A percentile compares a stretch with the other conserved stretches of the same genome.
phyloP scores from a whole-genome alignment of 2,888 invertebrate genomes.

The Sarcophaga variegata region DNA sequence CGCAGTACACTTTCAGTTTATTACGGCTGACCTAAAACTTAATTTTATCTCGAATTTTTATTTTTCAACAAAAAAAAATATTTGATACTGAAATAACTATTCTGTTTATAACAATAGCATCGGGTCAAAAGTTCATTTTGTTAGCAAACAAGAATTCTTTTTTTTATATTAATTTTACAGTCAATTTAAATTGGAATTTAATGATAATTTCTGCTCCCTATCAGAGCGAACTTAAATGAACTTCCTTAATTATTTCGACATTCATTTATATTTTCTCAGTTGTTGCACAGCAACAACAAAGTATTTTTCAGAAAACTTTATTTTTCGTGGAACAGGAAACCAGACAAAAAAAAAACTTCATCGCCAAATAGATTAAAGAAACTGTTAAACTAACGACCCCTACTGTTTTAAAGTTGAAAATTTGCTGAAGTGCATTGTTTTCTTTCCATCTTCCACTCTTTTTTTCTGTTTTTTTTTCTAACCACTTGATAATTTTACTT shows the following conservation, averaged over 20 bases:
- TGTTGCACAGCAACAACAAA: background rate
- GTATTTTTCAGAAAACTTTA: background rate
- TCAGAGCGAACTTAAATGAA: conserved; percentile 3
- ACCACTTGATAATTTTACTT: conserved; percentile 38
- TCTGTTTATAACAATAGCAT: too few relatives aligned
- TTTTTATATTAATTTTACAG: too few relatives aligned
- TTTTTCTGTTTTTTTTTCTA: background rate
- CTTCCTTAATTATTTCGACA: conserved; percentile 28
- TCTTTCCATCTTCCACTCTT: background rate
- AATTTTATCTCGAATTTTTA: too few relatives aligned
- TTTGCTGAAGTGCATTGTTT: background rate
- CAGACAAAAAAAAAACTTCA: conserved; percentile 23
- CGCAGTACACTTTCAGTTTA: background rate
- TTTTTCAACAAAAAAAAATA: too few relatives aligned
- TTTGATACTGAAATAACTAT: too few relatives aligned
- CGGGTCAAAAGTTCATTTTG: too few relatives aligned
- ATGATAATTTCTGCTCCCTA: background rate
- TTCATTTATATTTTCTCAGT: background rate
- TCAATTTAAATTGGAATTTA: too few relatives aligned
- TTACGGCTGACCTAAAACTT: background rate
- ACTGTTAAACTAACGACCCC: conserved; percentile 62
- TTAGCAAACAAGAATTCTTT: too few relatives aligned
- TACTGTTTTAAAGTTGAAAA: conserved; percentile 11
- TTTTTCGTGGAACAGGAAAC: conserved; percentile 6
- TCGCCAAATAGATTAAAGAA: conserved; percentile 51